Evolutionary conservation across 1,140 invertebrate species (phyloP).

Genomic region (Drosophila sturtevanti): DNA sequence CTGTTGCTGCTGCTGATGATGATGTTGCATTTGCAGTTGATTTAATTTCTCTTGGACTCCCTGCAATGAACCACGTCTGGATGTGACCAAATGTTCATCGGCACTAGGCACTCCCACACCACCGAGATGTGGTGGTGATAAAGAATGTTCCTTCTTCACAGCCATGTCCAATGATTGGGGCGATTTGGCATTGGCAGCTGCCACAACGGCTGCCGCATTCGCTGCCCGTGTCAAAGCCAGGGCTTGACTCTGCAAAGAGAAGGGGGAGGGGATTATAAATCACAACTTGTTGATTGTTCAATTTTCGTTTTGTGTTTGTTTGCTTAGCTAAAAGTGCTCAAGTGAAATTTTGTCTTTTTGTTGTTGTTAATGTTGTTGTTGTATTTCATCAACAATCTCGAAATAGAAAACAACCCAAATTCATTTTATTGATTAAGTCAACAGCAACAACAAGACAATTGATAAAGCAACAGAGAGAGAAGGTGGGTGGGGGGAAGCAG

Average conservation of each 20-base stretch:
- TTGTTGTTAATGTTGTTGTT: background rate
- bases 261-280: constrained; percentile 4
- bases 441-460: constrained; percentile 42
- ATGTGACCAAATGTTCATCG: constrained; percentile 44
- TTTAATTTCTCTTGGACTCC: constrained; percentile 77
- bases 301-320: constrained; percentile 58
- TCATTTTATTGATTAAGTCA: constrained; percentile 78
- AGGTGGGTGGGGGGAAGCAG: background rate
- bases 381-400: constrained; percentile 28
- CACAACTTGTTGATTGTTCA: constrained; percentile 9
- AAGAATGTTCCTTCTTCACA: constrained; percentile 78
- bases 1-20: constrained; percentile 72
- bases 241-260: constrained; percentile 71
- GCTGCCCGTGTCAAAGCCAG: constrained; percentile 77
- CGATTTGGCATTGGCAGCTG: constrained; percentile 73
- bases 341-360: constrained; percentile 56
- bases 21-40: constrained; percentile 78
- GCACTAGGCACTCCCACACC: constrained; percentile 27
- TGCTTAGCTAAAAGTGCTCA: constrained; percentile 63
- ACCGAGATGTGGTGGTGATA: constrained; percentile 62
- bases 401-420: constrained; percentile 78
- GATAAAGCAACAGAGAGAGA: background rate
- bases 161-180: constrained; percentile 63
- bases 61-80: constrained; percentile 67
- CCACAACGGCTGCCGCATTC: constrained; percentile 71